A percentile compares a stretch with the other conserved stretches of the same genome.
Conservation (phyloP, 2,888 invertebrate species). For the Anagyrus pseudococci region DNA sequence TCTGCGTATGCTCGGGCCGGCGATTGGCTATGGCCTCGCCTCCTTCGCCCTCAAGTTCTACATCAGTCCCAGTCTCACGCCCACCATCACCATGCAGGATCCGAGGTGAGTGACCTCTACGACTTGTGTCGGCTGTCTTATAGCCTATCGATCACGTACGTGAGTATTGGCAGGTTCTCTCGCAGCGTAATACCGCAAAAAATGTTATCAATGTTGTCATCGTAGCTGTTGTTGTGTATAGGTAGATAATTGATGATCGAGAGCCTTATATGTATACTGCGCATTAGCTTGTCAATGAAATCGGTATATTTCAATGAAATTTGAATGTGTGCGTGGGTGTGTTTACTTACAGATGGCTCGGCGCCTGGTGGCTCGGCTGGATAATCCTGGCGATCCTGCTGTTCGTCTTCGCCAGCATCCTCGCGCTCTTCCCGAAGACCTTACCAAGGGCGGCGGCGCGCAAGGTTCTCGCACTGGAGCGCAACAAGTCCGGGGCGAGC, state of each 20-base stretch:
- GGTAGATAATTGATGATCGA: too few relatives aligned
- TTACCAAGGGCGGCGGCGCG: constrained; percentile 71
- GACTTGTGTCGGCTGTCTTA: too few relatives aligned
- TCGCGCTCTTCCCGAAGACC: constrained; percentile 74
- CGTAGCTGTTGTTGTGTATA: too few relatives aligned
- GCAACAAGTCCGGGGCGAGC: constrained; percentile 52
- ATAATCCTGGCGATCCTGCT: constrained; percentile 69
- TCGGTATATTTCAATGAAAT: too few relatives aligned
- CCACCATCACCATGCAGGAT: constrained; percentile 71
- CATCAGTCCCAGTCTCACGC: constrained; percentile 71
- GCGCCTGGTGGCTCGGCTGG: constrained; percentile 86
- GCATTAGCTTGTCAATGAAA: too few relatives aligned
- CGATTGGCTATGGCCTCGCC: constrained; percentile 72
- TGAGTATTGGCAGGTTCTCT: too few relatives aligned
- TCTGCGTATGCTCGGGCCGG: constrained; percentile 73
- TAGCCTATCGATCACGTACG: too few relatives aligned
- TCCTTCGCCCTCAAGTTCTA: constrained; percentile 72
- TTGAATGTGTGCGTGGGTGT: too few relatives aligned
- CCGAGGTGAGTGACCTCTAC: constrained; percentile 64
- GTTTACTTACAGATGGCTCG: constrained; percentile 75
- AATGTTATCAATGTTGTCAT: too few relatives aligned
- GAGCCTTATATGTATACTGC: too few relatives aligned
- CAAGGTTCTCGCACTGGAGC: constrained; percentile 59
- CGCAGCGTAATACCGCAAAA: too few relatives aligned
- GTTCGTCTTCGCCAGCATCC: constrained; percentile 67